A percentile compares a stretch with the other conserved stretches of the same genome.
phyloP scores from a whole-genome alignment of 2,888 invertebrate genomes.

The Calameuta filiformis region DNA sequence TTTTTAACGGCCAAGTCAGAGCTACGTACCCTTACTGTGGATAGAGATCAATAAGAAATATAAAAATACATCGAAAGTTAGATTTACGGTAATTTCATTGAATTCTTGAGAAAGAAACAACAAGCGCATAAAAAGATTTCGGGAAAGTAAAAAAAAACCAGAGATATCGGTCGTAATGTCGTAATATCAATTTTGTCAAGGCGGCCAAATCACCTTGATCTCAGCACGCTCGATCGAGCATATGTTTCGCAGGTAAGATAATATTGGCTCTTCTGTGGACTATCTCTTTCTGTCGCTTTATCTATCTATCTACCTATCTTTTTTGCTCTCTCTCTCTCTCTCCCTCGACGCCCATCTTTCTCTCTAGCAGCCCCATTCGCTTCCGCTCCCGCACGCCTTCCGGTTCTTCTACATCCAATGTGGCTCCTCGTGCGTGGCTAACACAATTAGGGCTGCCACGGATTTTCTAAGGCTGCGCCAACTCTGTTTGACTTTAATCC shows the following conservation, averaged over 20 bases:
- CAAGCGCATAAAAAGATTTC: too few species aligned
- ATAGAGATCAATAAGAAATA: background rate
- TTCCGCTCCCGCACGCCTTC: background rate
- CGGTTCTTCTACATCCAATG: background rate
- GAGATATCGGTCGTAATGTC: too few species aligned
- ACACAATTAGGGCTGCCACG: background rate
- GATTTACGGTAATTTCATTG: background rate
- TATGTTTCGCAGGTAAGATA: background rate
- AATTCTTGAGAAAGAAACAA: background rate
- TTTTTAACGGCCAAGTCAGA: background rate
- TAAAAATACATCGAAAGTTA: background rate
- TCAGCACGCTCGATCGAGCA: background rate
- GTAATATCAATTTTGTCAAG: background rate
- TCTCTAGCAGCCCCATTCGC: background rate
- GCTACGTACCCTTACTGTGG: background rate
- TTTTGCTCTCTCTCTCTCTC: background rate
- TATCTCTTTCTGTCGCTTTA: slow-evolving; percentile 14
- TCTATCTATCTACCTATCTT: slow-evolving; percentile 14
- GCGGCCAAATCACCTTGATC: background rate
- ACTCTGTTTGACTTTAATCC: background rate
- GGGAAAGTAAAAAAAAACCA: too few species aligned
- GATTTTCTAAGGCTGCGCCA: background rate
- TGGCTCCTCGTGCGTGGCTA: background rate
- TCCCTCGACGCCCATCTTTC: background rate
- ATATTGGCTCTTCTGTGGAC: background rate